Base-by-base conservation (phyloP, 1,140 invertebrate genomes). In the Venturia canescens region DNA sequence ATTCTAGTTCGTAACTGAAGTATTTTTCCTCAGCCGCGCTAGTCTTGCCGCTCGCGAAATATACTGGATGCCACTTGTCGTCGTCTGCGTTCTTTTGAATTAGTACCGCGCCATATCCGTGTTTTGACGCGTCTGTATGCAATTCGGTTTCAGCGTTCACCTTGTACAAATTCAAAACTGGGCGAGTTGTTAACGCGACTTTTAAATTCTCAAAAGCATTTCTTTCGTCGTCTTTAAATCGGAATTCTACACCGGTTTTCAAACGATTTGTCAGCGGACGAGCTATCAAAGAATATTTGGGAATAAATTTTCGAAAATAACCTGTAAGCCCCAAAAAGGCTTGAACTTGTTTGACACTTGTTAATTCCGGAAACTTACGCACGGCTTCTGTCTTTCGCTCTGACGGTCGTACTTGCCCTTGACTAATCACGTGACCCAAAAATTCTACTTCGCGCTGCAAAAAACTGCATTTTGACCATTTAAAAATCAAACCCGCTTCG, bases 371-470 rank as follows among this genome's bases (percentile, higher is more conserved):
- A 53, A 53, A 53, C 3, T 53, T 53, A 16, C n/a, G 13, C 1
- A 53, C 50, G 50, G 50, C 50, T 53, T 53, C 50, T n/a, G 50
- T 53, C n/a, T 53, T 53, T n/a, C 50, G 3, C 50, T 53, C 50
- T 53, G 50, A 53, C n/a, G 50, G 50, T 53, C 50, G 50, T 16
- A 53, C 50, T n/a, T 53, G 3, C 3, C 50, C 50, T 3, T 53
- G 50, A 53, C 50, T 13, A 11, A 53, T 13, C 13, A 53, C n/a
- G 15, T 53, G 50, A 16, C 50, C 50, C n/a, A 53, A 53, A 11
- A 53, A 53, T 53, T 53, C 50, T 15, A 53, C 50, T 16, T n/a
- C n/a, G 13, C n/a, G 15, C 50, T 53, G 50, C n/a, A 53, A n/a
- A 53, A 53, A 53, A 53, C 11, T 53, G 15, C 50, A 53, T n/a